These are phyloP conservation scores for Rattus rattus DNA, from an alignment of 2,113 vertebrate species.

Conservation along the genomic window DNA sequence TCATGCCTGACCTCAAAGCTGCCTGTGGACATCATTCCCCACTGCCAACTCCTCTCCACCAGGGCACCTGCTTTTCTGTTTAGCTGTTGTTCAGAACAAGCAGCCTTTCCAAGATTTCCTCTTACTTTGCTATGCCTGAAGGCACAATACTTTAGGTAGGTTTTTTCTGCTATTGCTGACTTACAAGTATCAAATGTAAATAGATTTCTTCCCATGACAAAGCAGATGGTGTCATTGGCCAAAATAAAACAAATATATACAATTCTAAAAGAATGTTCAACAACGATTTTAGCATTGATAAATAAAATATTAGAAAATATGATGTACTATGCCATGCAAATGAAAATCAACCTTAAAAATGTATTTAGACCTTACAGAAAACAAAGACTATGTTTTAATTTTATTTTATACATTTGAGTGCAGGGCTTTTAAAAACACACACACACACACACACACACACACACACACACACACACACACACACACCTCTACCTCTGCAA, in stretches of 20 bases:
- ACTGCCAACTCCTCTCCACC: neutral
- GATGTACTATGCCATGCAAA: conserved; percentile 24
- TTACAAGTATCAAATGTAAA: conserved; percentile 47
- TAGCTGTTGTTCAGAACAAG: neutral
- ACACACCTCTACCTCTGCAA: neutral
- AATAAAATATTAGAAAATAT: conserved; percentile 47
- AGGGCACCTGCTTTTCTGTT: neutral
- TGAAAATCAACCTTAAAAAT: neutral
- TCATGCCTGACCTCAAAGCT: neutral
- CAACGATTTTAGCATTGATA: conserved; percentile 27
- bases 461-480: too few relatives aligned
- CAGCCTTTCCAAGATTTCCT: neutral
- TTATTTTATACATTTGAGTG: neutral
- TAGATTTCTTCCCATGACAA: conserved; percentile 45
- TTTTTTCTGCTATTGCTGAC: conserved; percentile 52
- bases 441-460: neutral
- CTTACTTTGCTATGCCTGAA: neutral
- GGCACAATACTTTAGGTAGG: neutral
- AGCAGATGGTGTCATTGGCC: conserved; percentile 51
- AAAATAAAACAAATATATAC: conserved; percentile 52
- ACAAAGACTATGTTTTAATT: conserved; percentile 39
- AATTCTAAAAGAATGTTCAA: conserved; percentile 38
- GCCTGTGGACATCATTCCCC: neutral
- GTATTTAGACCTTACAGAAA: neutral
- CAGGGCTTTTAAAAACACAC: conserved; percentile 5